Base-by-base conservation (phyloP, 53 echinoderm and acorn worm genomes). In the Mesocentrotus franciscanus region DNA sequence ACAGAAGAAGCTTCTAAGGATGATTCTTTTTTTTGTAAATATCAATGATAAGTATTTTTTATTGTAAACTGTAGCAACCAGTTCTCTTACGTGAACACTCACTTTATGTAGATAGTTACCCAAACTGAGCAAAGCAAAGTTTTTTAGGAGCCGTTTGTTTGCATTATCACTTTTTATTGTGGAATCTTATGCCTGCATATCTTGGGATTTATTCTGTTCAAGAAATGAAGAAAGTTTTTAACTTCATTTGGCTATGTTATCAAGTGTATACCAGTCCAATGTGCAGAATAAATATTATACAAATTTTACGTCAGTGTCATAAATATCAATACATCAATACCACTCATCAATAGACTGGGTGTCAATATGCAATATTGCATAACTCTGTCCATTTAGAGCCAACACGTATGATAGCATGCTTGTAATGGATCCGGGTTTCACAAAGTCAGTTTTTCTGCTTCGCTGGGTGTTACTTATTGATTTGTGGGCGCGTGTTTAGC, bases 391-490 rank as follows among this genome's bases (percentile, higher is more conserved):
- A 13, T 92, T 92, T 72, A 55, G 76, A 76, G 16, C 76, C 55
- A 71, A 56, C 76, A 30, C 71, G 42, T 57, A 56, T 22, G 76
- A 74, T 60, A 36, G 30, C 83, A 18, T 60, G 22, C 36, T 22
- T 61, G 94, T 94, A 81, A 94, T 78, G 94, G 94, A 94, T 94
- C 94, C 61, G 58, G 83, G 30, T 94, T 61, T 94, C 33, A 33
- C 56, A 58, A 17, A 15, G 84, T 60, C 34, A 81, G 61, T 81
- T 83, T 94, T 94, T 94, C 94, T 94, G 94, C 94, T 79, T 81
- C 34, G 60, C 32, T 94, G 61, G 9, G 15, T 94, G 94, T 79
- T 81, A 81, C 61, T 58, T 94, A 94, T 94, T 94, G 94, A 94
- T 94, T 94, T 83, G 92, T 74, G 92, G 55, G 72, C 22, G 35